These are phyloP conservation scores for Drosophila nannoptera DNA, from an alignment of 1,140 invertebrate genomes.

Conservation along the genomic window DNA sequence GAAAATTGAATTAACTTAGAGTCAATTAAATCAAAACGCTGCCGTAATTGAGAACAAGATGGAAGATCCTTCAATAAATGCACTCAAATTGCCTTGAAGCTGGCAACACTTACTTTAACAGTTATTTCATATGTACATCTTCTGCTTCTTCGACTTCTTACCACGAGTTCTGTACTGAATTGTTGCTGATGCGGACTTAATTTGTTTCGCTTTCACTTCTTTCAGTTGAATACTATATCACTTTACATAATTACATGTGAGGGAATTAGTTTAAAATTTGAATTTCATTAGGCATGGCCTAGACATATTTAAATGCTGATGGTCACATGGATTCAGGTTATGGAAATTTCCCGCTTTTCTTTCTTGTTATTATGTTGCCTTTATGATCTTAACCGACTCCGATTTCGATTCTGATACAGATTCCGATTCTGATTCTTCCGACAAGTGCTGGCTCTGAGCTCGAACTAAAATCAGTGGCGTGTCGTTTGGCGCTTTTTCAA, in stretches of 20 bases:
- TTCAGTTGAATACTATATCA: too few species aligned
- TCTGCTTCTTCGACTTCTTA: not conserved
- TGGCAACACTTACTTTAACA: too few species aligned
- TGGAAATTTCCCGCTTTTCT: too few species aligned
- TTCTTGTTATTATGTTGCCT: too few species aligned
- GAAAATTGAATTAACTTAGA: conserved; percentile 49
- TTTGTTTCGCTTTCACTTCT: not conserved
- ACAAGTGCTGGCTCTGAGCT: conserved; percentile 60
- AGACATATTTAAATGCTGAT: not conserved
- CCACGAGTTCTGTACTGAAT: not conserved
- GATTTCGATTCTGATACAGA: conserved; percentile 10
- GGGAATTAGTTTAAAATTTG: too few species aligned
- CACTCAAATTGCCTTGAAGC: not conserved
- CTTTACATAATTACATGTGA: too few species aligned
- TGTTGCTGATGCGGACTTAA: not conserved
- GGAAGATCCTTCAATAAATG: conserved; percentile 8
- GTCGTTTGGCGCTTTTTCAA: conserved; percentile 61
- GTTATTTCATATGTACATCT: not conserved
- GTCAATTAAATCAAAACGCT: conserved; percentile 53
- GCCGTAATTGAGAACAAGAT: conserved; percentile 44
- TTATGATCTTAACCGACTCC: not conserved
- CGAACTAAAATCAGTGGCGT: conserved; percentile 65
- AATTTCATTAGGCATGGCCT: not conserved
- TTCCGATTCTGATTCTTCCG: conserved; percentile 42
- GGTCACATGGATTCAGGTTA: too few species aligned